Evolutionary conservation across 2,797 vertebrate species (phyloP).

Genomic region (Oceanodroma leucorhoa): DNA sequence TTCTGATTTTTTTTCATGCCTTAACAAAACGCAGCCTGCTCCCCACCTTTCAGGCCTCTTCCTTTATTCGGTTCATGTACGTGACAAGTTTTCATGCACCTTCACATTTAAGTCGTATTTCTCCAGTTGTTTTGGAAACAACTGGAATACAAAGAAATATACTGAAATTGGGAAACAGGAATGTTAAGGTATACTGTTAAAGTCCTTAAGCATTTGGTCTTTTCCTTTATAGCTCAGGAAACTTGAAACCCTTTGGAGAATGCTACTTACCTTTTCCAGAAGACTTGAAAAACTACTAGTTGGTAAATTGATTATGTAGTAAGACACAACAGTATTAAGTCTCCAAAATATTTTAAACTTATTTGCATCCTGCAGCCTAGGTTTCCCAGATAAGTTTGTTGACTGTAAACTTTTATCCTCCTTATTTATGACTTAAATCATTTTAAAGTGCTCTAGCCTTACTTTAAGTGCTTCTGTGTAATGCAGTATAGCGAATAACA

Average conservation of each 20-base stretch:
- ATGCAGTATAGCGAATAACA: conserved; percentile 54
- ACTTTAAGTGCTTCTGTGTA: conserved; percentile 59
- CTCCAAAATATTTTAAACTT: conserved; percentile 40
- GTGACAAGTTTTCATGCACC: not conserved
- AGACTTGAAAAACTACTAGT: conserved; percentile 41
- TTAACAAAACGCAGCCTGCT: not conserved
- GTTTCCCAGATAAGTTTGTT: conserved; percentile 50
- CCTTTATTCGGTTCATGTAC: not conserved
- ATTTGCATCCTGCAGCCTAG: conserved; percentile 16
- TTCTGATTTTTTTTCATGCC: not conserved
- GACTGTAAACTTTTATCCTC: conserved; percentile 60
- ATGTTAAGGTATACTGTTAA: conserved; percentile 4
- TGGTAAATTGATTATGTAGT: conserved; percentile 52
- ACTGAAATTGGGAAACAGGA: not conserved
- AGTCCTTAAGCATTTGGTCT: conserved; percentile 36
- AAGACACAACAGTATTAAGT: conserved; percentile 11
- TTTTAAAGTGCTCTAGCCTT: conserved; percentile 53
- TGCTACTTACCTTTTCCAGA: conserved; percentile 48
- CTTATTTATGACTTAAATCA: conserved; percentile 61
- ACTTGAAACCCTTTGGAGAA: conserved; percentile 18
- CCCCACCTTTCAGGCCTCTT: not conserved
- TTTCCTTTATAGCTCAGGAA: conserved; percentile 4
- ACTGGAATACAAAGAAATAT: not conserved
- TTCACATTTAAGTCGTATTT: not conserved
- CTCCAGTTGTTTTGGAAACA: conserved; percentile 13